These are phyloP conservation scores for Ailuropoda melanoleuca DNA, from an alignment of 2,113 vertebrate species.

Conservation along the genomic window DNA sequence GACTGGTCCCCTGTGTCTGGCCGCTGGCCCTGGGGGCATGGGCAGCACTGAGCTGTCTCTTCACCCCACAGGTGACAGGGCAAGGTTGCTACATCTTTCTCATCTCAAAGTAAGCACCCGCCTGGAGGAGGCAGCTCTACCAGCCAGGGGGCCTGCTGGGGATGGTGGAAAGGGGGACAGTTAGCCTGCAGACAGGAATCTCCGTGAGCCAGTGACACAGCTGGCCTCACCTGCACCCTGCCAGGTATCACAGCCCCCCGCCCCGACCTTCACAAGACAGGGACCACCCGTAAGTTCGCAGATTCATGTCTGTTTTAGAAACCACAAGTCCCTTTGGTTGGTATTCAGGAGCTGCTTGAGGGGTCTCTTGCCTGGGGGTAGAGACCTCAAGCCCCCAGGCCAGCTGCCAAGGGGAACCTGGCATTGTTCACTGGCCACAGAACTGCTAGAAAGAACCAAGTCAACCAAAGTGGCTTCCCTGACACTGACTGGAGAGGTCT, in stretches of 20 bases:
- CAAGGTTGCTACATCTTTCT: constrained; percentile 57
- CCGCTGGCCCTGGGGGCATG: background rate
- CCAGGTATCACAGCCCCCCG: fast-evolving
- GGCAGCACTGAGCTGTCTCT: background rate
- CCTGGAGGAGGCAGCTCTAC: too few species aligned
- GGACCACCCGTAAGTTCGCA: background rate
- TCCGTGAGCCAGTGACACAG: background rate
- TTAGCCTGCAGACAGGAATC: background rate
- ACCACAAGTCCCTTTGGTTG: background rate
- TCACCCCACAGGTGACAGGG: constrained; percentile 69
- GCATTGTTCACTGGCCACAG: background rate
- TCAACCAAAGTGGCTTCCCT: background rate
- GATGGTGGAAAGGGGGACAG: background rate
- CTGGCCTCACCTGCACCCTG: background rate
- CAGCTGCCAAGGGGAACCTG: background rate
- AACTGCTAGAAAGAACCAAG: background rate
- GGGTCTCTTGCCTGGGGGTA: background rate
- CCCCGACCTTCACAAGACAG: constrained; percentile 16
- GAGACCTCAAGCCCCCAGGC: background rate
- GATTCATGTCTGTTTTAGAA: constrained; percentile 39
- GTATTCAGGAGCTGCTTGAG: background rate
- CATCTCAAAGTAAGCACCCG: constrained; percentile 65
- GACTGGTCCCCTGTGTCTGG: background rate
- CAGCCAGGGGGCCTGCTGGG: background rate
- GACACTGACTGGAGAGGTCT: background rate